These are phyloP conservation scores for Pangasius larnaudii DNA, from an alignment of 2,797 vertebrate genomes.

Conservation along the genomic window DNA sequence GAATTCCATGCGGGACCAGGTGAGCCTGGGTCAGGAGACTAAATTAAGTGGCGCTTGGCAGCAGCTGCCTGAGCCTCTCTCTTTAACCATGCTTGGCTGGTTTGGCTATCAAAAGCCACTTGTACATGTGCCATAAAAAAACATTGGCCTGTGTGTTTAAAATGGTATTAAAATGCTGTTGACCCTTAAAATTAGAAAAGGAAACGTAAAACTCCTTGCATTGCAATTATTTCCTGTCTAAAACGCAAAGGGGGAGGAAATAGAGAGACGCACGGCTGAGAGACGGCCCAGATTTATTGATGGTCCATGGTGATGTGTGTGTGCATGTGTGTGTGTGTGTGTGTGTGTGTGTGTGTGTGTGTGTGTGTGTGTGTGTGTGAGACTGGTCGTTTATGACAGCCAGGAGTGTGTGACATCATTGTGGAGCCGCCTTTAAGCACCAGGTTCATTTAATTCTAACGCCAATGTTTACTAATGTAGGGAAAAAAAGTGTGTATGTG, in stretches of 20 bases:
- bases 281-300: constrained; percentile 79
- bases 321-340: neutral
- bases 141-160: constrained; percentile 89
- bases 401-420: constrained; percentile 78
- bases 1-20: constrained; percentile 97
- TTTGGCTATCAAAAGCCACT: constrained; percentile 97
- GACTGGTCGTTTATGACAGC: constrained; percentile 76
- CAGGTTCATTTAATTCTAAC: constrained; percentile 7
- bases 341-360: too few relatives aligned
- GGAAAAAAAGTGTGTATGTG: neutral
- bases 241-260: constrained; percentile 68
- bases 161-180: constrained; percentile 92
- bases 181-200: constrained; percentile 93
- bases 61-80: constrained; percentile 92
- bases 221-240: constrained; percentile 85
- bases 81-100: constrained; percentile 99
- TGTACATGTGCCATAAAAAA: constrained; percentile 97
- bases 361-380: neutral
- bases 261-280: constrained; percentile 46
- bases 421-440: neutral
- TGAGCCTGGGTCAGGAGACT: constrained; percentile 95
- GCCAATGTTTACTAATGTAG: constrained; percentile 35
- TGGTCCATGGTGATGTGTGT: constrained; percentile 51
- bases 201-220: constrained; percentile 86
- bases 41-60: constrained; percentile 95